phyloP scores from a whole-genome alignment of 2,888 invertebrate genomes.

The Idaea dimidiata region DNA sequence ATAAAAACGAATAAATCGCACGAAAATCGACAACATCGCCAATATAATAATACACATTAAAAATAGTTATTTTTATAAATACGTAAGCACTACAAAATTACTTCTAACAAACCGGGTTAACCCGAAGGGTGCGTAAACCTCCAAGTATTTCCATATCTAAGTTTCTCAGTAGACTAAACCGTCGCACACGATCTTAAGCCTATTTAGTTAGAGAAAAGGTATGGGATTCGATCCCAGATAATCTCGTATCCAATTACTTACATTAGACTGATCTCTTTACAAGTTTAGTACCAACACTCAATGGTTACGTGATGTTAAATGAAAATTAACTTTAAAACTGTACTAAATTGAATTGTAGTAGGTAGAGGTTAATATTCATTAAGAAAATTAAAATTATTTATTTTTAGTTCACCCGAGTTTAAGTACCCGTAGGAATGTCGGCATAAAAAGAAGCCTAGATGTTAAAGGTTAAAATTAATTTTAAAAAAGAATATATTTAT shows the following conservation, averaged over 20 bases:
- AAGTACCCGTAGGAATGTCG: too few species aligned
- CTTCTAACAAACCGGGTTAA: not conserved
- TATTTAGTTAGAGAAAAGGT: slow-evolving; percentile 15
- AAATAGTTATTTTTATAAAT: too few species aligned
- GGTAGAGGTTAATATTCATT: slow-evolving; percentile 22
- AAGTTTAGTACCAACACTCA: slow-evolving; percentile 41
- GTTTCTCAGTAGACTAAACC: not conserved
- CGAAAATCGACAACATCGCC: too few species aligned
- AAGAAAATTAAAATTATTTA: slow-evolving; percentile 10
- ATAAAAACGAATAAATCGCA: too few species aligned
- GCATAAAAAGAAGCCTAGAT: too few species aligned
- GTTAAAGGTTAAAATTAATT: too few species aligned
- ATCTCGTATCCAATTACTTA: slow-evolving; percentile 41
- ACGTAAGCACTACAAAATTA: too few species aligned
- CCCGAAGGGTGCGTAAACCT: not conserved
- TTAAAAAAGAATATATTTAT: too few species aligned
- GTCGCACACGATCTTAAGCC: slow-evolving; percentile 4
- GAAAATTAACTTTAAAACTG: slow-evolving; percentile 28
- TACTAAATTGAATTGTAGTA: slow-evolving; percentile 32
- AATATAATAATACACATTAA: too few species aligned
- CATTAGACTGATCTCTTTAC: slow-evolving; percentile 36
- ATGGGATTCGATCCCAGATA: slow-evolving; percentile 23
- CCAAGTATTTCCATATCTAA: slow-evolving; percentile 8
- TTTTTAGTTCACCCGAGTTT: too few species aligned
- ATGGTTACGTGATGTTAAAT: slow-evolving; percentile 29